Evolutionary conservation across 1,140 invertebrate species (phyloP).

Genomic region (Drosophila mauritiana): DNA sequence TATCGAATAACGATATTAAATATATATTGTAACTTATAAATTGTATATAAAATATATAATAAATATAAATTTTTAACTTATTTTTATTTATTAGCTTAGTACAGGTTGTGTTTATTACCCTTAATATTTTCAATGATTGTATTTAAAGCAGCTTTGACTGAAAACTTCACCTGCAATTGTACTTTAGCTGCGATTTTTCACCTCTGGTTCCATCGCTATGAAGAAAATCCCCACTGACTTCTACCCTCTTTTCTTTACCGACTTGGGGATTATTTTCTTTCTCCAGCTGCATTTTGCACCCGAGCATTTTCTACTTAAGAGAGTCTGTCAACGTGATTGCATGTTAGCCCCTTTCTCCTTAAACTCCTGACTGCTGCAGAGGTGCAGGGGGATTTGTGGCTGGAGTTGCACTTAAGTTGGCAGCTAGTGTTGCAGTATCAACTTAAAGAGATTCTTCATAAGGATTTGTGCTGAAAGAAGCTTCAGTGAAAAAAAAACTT

Average conservation of each 20-base stretch:
- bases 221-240: background rate
- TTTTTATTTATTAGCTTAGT: too few species aligned
- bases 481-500: constrained; percentile 2
- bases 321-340: constrained; percentile 81
- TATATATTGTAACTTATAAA: too few species aligned
- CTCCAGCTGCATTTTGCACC: constrained; percentile 64
- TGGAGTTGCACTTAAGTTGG: constrained; percentile 35
- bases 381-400: constrained; percentile 26
- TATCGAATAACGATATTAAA: too few species aligned
- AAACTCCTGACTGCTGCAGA: constrained; percentile 15
- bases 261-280: constrained; percentile 71
- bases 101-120: too few species aligned
- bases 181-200: background rate
- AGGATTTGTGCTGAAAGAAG: constrained; percentile 7
- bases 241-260: background rate
- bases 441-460: constrained; percentile 23
- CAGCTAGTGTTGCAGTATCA: constrained; percentile 6
- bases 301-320: constrained; percentile 73
- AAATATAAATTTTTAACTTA: too few species aligned
- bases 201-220: constrained; percentile 8
- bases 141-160: too few species aligned
- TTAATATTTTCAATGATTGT: too few species aligned
- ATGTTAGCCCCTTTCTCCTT: constrained; percentile 54
- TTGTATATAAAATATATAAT: too few species aligned
- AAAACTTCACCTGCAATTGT: background rate